A percentile compares a stretch with the other conserved stretches of the same genome.
These are phyloP conservation scores for Galeopterus variegatus DNA, from an alignment of 2,113 vertebrate species.

Conservation along the genomic window DNA sequence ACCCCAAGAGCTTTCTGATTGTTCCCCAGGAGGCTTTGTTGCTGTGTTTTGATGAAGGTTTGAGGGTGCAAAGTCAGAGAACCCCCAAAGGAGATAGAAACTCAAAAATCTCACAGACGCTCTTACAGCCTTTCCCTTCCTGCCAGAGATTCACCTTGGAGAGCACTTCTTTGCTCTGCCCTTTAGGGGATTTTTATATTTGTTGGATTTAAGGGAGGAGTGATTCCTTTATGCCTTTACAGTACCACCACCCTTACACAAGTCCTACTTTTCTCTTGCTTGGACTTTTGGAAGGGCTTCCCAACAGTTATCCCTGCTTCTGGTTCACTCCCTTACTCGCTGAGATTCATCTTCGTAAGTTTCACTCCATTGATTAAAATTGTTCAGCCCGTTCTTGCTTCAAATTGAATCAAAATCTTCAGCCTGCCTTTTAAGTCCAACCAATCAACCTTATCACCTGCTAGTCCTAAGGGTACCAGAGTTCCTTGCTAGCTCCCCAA, in stretches of 20 bases:
- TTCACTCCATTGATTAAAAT: constrained; percentile 42
- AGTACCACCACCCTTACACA: not conserved
- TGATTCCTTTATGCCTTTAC: not conserved
- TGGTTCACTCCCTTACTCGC: not conserved
- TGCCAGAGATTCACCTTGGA: not conserved
- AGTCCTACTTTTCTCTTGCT: not conserved
- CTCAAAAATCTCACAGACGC: constrained; percentile 15
- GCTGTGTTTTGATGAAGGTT: not conserved
- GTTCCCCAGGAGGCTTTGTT: not conserved
- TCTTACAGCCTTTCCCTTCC: constrained; percentile 7
- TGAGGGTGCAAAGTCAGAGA: not conserved
- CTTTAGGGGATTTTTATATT: not conserved
- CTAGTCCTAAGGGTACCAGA: constrained; percentile 22
- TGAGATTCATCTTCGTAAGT: constrained; percentile 55
- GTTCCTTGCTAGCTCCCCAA: not conserved
- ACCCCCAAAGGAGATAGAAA: not conserved
- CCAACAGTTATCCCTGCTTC: not conserved
- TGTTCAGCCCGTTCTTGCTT: not conserved
- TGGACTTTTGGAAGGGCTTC: not conserved
- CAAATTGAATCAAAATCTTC: constrained; percentile 15
- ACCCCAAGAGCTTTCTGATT: not conserved
- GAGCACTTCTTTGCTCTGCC: not conserved
- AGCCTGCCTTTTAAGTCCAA: not conserved
- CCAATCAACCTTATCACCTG: not conserved
- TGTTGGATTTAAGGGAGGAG: not conserved